Percentiles rank a stretch among this genome's conserved stretches.
Conservation (phyloP, 2,797 vertebrate species). For the Sebastes minor region DNA sequence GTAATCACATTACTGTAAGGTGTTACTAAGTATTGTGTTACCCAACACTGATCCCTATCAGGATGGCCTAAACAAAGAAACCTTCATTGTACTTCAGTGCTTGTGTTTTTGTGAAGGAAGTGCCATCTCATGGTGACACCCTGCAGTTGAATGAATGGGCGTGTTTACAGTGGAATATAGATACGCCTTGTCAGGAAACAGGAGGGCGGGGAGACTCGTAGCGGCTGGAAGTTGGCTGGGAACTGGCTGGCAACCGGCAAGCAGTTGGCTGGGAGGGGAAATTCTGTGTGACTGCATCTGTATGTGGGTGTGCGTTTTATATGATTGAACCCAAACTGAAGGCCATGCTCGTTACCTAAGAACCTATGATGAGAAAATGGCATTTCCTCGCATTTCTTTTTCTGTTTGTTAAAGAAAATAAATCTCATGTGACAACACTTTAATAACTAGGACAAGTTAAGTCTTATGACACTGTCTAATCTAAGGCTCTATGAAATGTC, state of each 20-base stretch:
- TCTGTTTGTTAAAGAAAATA: background rate
- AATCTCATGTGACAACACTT: background rate
- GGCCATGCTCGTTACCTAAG: background rate
- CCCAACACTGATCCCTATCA: background rate
- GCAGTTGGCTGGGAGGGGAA: no score
- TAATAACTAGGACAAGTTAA: constrained; percentile 5
- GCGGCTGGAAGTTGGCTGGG: no score
- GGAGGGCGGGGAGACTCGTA: no score
- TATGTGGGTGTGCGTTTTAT: background rate
- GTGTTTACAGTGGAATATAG: no score
- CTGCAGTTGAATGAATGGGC: no score
- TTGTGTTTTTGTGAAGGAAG: no score
- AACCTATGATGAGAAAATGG: background rate
- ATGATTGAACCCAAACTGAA: background rate
- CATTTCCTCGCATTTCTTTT: background rate
- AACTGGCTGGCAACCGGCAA: no score
- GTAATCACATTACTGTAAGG: background rate
- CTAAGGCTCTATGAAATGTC: constrained; percentile 10
- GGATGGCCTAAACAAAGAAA: no score
- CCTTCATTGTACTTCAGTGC: no score
- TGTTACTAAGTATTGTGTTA: background rate
- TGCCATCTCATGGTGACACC: no score
- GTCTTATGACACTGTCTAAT: background rate
- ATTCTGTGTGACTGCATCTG: background rate
- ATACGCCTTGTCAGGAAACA: no score